Conservation (phyloP, 2,797 vertebrate genomes). For the Sebastolobus altivelis region DNA sequence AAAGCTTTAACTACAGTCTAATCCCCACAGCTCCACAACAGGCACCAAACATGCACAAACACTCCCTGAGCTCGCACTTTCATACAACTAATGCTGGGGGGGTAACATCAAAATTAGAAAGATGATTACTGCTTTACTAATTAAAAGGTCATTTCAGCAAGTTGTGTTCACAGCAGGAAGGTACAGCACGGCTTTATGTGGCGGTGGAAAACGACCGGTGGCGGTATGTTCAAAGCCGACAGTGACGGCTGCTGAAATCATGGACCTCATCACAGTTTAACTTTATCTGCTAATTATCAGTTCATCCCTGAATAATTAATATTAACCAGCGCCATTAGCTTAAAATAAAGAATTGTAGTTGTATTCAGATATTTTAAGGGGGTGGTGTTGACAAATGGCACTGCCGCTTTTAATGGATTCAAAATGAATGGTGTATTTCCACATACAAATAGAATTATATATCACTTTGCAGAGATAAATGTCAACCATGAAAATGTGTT, state of each 20-base stretch:
- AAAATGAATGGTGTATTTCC: not conserved
- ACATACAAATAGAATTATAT: not conserved
- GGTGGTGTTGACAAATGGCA: not conserved
- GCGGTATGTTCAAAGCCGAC: not conserved
- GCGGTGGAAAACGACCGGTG: not conserved
- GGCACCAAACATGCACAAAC: slow-evolving; percentile 24
- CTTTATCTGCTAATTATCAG: not conserved
- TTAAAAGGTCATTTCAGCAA: slow-evolving; percentile 50
- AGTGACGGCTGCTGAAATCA: not conserved
- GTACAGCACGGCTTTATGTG: not conserved
- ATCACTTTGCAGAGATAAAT: not conserved
- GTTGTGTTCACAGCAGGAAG: not conserved
- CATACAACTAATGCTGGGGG: slow-evolving; percentile 5
- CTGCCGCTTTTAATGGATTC: not conserved
- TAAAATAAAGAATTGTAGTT: not conserved
- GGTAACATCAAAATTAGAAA: slow-evolving; percentile 32
- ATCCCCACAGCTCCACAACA: slow-evolving; percentile 43
- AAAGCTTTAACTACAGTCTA: slow-evolving; percentile 49
- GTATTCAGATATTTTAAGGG: not conserved
- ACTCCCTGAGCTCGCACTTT: slow-evolving; percentile 8
- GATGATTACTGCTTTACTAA: slow-evolving; percentile 47
- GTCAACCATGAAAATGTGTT: not conserved
- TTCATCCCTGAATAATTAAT: not conserved
- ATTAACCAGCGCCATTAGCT: not conserved
- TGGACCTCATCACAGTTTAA: not conserved